These are phyloP conservation scores for Isotomurus palustris DNA, from an alignment of 2,888 invertebrate genomes.

Conservation along the genomic window DNA sequence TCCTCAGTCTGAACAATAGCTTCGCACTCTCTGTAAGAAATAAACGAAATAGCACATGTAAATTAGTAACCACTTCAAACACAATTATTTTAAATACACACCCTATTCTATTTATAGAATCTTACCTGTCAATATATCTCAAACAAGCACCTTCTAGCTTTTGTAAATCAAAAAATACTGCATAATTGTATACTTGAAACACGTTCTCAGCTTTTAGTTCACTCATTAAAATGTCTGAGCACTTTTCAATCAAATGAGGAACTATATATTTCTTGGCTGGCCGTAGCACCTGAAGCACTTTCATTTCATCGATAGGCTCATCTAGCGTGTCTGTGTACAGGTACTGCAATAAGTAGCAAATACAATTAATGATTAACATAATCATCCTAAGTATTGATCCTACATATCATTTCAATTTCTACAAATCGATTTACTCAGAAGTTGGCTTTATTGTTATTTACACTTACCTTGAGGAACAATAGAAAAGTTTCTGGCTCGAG, in stretches of 20 bases:
- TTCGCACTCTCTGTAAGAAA: conserved; percentile 20
- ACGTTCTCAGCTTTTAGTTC: conserved; percentile 78
- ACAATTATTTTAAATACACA: too few species aligned
- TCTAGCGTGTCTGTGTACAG: conserved; percentile 76
- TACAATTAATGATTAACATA: too few species aligned
- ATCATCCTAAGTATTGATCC: too few species aligned
- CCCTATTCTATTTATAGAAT: too few species aligned
- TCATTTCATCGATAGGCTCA: conserved; percentile 64
- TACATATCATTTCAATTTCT: not conserved
- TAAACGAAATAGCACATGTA: too few species aligned
- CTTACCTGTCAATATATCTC: conserved; percentile 75
- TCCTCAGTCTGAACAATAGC: conserved; percentile 30
- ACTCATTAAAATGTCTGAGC: conserved; percentile 69
- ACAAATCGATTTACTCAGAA: not conserved
- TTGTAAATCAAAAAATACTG: conserved; percentile 75
- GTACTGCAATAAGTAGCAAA: conserved; percentile 50
- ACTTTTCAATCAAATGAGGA: conserved; percentile 73
- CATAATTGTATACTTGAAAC: conserved; percentile 71
- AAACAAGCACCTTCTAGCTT: conserved; percentile 72
- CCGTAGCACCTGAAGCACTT: conserved; percentile 70
- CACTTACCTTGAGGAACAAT: conserved; percentile 59
- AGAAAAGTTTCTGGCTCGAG: conserved; percentile 77
- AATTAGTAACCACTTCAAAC: too few species aligned
- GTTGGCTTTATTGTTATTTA: not conserved
- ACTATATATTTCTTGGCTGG: conserved; percentile 84